These are phyloP conservation scores for Nothoprocta perdicaria DNA, from an alignment of 2,113 vertebrate species.

Conservation along the genomic window DNA sequence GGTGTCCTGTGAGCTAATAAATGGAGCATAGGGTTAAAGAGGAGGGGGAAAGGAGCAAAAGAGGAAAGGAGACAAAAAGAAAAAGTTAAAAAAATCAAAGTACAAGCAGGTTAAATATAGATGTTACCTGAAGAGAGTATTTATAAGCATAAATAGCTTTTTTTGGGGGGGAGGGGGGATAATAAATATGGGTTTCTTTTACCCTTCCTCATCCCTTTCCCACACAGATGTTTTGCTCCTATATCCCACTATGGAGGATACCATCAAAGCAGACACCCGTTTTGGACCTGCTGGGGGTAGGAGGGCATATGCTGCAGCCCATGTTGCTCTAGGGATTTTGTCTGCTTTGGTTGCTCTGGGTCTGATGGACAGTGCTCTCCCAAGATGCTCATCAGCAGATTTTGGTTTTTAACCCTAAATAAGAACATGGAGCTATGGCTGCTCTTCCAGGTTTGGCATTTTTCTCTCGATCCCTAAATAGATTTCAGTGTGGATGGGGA, in stretches of 20 bases:
- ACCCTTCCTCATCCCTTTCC: background rate
- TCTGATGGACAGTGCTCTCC: background rate
- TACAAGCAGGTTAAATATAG: background rate
- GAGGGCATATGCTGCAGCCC: background rate
- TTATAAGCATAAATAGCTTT: background rate
- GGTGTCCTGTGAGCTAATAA: background rate
- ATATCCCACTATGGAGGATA: rapidly evolving
- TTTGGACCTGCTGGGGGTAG: background rate
- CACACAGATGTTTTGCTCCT: background rate
- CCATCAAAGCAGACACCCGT: no score
- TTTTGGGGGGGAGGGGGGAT: no score
- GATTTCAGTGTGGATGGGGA: background rate
- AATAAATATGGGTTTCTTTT: background rate
- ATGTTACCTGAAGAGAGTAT: background rate
- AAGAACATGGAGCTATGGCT: background rate
- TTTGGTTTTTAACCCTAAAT: background rate
- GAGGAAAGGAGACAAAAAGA: background rate
- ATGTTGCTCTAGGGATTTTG: background rate
- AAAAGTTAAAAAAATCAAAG: background rate
- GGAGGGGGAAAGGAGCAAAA: background rate
- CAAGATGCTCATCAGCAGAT: background rate
- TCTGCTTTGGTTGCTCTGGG: background rate
- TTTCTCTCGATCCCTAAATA: background rate
- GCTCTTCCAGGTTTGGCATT: background rate
- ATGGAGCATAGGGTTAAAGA: background rate